phyloP scores from a whole-genome alignment of 2,888 invertebrate species.

The Amblyjoppa fuscipennis region DNA sequence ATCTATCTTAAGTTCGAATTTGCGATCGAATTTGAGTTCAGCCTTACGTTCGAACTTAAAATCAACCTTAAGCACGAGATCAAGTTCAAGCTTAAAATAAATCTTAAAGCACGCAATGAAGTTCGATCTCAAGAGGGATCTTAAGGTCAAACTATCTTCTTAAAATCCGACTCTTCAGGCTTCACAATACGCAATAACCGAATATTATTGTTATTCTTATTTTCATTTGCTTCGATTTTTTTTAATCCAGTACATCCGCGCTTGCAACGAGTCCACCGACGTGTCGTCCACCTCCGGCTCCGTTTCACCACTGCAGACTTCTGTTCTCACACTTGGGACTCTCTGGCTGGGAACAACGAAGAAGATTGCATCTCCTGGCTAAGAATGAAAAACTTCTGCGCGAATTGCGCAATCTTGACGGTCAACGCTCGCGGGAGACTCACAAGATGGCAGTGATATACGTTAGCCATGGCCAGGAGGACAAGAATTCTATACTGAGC shows the following conservation, averaged over 20 bases:
- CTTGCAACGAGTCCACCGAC: slow-evolving; percentile 85
- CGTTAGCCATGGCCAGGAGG: slow-evolving; percentile 98
- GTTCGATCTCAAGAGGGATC: no score
- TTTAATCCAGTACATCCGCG: slow-evolving; percentile 55
- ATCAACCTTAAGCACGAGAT: no score
- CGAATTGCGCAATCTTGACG: slow-evolving; percentile 96
- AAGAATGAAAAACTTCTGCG: slow-evolving; percentile 95
- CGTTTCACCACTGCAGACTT: slow-evolving; percentile 94
- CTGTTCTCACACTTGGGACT: slow-evolving; percentile 97
- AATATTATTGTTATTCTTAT: background rate
- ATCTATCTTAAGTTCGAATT: no score
- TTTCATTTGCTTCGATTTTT: slow-evolving; percentile 23
- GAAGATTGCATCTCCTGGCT: slow-evolving; percentile 93
- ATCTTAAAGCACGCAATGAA: no score
- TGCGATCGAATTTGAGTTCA: no score
- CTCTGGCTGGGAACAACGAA: slow-evolving; percentile 95
- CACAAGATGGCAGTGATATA: slow-evolving; percentile 99
- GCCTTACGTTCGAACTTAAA: no score
- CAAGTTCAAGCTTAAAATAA: no score
- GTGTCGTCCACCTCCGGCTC: slow-evolving; percentile 86
- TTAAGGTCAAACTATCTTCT: no score
- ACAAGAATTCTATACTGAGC: slow-evolving; percentile 96
- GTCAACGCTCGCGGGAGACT: slow-evolving; percentile 95
- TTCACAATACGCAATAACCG: no score
- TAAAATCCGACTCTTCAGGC: background rate